Conservation (phyloP, 2,797 vertebrate genomes). For the Alauda arvensis region DNA sequence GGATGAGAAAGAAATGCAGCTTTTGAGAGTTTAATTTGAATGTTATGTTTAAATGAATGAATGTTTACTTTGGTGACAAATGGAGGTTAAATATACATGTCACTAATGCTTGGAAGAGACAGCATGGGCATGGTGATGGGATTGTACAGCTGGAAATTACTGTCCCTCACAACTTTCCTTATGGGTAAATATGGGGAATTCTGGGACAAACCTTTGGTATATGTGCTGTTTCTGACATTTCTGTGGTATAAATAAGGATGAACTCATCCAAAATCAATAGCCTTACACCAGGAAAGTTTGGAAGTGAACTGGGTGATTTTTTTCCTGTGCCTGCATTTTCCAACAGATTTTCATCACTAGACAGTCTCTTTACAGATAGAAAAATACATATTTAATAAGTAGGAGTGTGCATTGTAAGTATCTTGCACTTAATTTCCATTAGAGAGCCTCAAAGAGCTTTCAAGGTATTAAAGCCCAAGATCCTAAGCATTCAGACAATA, state of each 20-base stretch:
- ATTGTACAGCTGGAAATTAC: background rate
- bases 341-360: background rate
- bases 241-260: background rate
- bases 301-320: background rate
- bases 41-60: background rate
- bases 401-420: background rate
- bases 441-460: background rate
- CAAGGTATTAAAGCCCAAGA: background rate
- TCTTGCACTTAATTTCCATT: background rate
- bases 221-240: background rate
- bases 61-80: background rate
- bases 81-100: background rate
- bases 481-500: background rate
- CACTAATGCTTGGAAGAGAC: background rate
- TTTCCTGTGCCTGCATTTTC: background rate
- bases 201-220: background rate
- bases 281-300: background rate
- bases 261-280: background rate
- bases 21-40: background rate
- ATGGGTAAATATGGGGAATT: background rate
- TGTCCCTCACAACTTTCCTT: background rate
- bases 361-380: background rate
- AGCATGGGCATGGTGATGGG: too few relatives aligned
- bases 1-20: background rate
- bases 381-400: background rate